Base-by-base conservation (phyloP, 2,888 invertebrate species). In the Thecocarcelia acutangulata region DNA sequence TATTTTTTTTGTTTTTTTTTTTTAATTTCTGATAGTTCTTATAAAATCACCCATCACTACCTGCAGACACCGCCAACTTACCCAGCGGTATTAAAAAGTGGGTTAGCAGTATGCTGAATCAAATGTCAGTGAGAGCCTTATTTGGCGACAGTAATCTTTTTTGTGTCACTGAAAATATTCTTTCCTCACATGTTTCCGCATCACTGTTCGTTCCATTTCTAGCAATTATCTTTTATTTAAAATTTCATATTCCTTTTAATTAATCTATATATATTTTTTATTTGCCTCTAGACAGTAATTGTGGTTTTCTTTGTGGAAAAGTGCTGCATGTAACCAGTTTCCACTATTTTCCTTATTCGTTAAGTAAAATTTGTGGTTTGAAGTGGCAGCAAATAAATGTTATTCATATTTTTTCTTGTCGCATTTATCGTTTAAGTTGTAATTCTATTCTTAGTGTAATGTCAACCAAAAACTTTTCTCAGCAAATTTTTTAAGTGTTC, bases 281-380 rank as follows among this genome's bases (percentile, higher is more conserved):
- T 64, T 69, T 70, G n/a, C 28, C 70, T 74, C 81, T 46, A 74
- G 77, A 77, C 81, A 82, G 58, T 74, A 82, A 78, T 78, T 74
- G 81, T 70, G 77, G 77, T 78, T 77, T 42, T 33, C 9, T 33
- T 33, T 33, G 46, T 63, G 2, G 68, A 63, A 54, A 73, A 19
- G 68, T 40, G 13, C 73, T 81, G 63, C 56, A 77, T 63, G 68
- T 50, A 48, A 64, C 46, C 40, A 50, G 64, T 70, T 77, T 77
- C 44, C 63, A 77, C 70, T 58, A 44, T 70, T 64, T 64, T 50
- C 42, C 15, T 63, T 70, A 15, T 4, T 3, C 74, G n/a, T 11
- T 28, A 64, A 59, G 52, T 61, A 54, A 61, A 52, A 61, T 37
- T 54, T 54, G 69, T 24, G 54, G 61, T 54, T 76, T 58, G 24